A percentile compares a stretch with the other conserved stretches of the same genome.
phyloP scores from a whole-genome alignment of 2,888 invertebrate genomes.

The Eupeodes luniger region DNA sequence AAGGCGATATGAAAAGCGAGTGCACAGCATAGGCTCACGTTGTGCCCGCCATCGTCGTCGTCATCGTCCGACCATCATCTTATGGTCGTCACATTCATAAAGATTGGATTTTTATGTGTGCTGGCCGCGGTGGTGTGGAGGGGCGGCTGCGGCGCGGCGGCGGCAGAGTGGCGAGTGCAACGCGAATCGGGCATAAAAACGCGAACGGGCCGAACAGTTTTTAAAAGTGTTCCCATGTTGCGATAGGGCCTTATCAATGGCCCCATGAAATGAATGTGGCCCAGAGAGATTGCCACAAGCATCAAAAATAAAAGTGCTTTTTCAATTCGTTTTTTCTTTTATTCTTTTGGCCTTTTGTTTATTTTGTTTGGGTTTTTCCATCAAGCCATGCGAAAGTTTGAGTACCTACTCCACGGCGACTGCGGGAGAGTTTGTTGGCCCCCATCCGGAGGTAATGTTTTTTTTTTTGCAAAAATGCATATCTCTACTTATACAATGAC shows the following conservation, averaged over 20 bases:
- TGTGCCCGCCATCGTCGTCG: slow-evolving; percentile 16
- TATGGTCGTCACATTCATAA: slow-evolving; percentile 69
- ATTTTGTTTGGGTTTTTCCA: slow-evolving; percentile 10
- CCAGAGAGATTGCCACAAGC: slow-evolving; percentile 72
- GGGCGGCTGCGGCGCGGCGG: background rate
- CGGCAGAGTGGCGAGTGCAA: slow-evolving; percentile 36
- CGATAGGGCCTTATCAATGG: slow-evolving; percentile 75
- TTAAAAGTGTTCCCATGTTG: slow-evolving; percentile 76
- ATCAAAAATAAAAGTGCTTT: slow-evolving; percentile 68
- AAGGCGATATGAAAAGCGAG: slow-evolving; percentile 74
- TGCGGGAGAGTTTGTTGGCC: slow-evolving; percentile 27
- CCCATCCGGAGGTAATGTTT: background rate
- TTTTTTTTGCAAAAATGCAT: background rate
- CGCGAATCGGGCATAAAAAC: slow-evolving; percentile 41
- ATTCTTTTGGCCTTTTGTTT: slow-evolving; percentile 4
- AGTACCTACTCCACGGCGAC: background rate
- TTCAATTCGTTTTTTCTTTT: slow-evolving; percentile 21
- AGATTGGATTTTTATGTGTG: slow-evolving; percentile 73
- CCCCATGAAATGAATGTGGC: slow-evolving; percentile 75
- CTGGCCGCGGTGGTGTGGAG: background rate
- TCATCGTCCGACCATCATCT: slow-evolving; percentile 44
- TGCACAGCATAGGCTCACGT: slow-evolving; percentile 50
- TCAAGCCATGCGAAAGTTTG: slow-evolving; percentile 32
- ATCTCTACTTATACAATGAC: slow-evolving; percentile 54
- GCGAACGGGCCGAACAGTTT: slow-evolving; percentile 65